phyloP scores from a whole-genome alignment of 2,888 invertebrate genomes.

The Suillia variegata region DNA sequence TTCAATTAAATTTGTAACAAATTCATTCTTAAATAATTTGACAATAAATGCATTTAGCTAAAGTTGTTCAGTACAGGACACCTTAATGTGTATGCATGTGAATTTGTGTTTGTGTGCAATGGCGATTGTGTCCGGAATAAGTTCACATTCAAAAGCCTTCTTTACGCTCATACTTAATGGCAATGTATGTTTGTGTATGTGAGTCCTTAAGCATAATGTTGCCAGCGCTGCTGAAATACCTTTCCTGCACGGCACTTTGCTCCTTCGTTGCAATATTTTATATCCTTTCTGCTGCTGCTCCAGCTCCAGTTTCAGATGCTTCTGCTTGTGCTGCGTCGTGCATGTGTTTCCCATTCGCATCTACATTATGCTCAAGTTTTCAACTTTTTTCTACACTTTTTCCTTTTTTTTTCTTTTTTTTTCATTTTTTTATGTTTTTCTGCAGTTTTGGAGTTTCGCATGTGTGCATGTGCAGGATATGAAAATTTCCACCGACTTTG shows the following conservation, averaged over 20 bases:
- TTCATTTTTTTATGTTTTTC: not conserved
- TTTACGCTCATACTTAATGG: constrained; percentile 36
- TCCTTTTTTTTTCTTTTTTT: not conserved
- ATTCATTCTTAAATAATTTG: too few species aligned
- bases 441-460: constrained; percentile 16
- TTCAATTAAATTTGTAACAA: too few species aligned
- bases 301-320: too few species aligned
- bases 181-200: constrained; percentile 14
- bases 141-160: constrained; percentile 40
- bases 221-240: constrained; percentile 34
- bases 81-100: too few species aligned
- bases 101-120: constrained; percentile 6
- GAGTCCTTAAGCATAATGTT: constrained; percentile 12
- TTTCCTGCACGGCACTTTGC: constrained; percentile 48
- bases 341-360: constrained; percentile 1
- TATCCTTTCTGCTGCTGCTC: constrained; percentile 14
- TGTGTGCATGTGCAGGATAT: constrained; percentile 47
- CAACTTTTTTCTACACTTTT: not conserved
- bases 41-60: too few species aligned
- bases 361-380: constrained; percentile 8
- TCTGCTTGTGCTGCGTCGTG: too few species aligned
- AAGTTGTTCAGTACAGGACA: too few species aligned
- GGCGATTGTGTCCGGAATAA: not conserved
- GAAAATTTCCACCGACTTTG: constrained; percentile 43
- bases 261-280: constrained; percentile 48